These are phyloP conservation scores for Gisinianus flammeolus DNA, from an alignment of 2,888 invertebrate species.

Conservation along the genomic window DNA sequence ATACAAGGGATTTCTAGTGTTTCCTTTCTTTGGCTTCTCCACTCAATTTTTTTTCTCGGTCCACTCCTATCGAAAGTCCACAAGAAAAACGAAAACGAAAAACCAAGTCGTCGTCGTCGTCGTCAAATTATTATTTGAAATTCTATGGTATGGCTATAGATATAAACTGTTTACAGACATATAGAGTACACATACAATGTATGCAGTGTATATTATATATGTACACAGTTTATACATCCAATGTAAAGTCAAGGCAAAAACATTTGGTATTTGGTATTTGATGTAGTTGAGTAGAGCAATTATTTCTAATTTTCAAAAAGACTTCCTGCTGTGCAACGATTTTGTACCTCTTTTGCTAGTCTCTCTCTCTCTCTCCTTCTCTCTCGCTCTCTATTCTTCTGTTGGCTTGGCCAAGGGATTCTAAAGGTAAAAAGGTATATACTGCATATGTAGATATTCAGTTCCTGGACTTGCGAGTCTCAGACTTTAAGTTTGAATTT, in stretches of 20 bases:
- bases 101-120: no score
- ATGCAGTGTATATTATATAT: neutral
- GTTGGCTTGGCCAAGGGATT: neutral
- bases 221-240: no score
- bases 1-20: neutral
- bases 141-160: neutral
- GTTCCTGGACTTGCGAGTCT: neutral
- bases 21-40: neutral
- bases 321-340: constrained; percentile 57
- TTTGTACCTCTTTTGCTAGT: constrained; percentile 44
- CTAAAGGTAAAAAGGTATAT: neutral
- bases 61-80: neutral
- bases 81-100: no score
- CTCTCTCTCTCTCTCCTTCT: constrained; percentile 1
- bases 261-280: constrained; percentile 8
- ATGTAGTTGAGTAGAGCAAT: constrained; percentile 51
- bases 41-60: no score
- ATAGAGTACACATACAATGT: neutral
- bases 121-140: neutral
- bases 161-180: no score
- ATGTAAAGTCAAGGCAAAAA: neutral
- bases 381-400: neutral
- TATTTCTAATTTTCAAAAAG: constrained; percentile 58
- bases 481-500: neutral
- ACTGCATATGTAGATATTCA: neutral